Percentiles rank a stretch among this genome's conserved stretches.
Conservation (phyloP, 1,140 invertebrate genomes). For the Cataglyphis hispanica region DNA sequence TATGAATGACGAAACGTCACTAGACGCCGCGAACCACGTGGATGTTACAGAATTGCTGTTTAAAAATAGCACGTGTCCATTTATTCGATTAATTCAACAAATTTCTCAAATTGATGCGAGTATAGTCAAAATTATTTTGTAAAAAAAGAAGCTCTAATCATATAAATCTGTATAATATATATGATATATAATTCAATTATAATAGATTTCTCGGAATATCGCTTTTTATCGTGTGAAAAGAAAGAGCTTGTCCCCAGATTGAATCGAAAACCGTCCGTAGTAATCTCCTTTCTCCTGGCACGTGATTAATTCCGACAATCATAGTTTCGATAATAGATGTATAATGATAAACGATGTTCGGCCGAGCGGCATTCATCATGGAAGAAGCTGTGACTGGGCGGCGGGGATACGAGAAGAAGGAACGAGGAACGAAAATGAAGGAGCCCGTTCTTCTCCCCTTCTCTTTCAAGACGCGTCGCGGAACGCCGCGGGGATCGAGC, state of each 20-base stretch:
- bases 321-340: constrained; percentile 66
- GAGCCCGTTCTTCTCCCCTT: constrained; percentile 31
- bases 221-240: constrained; percentile 12
- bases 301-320: constrained; percentile 72
- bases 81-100: background rate
- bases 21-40: constrained; percentile 68
- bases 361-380: constrained; percentile 51
- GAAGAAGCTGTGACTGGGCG: constrained; percentile 12
- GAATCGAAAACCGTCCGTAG: constrained; percentile 33
- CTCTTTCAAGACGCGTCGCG: constrained; percentile 54
- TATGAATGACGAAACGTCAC: constrained; percentile 80
- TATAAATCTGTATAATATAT: background rate
- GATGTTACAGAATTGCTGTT: constrained; percentile 44
- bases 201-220: background rate
- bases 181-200: background rate
- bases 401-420: constrained; percentile 7
- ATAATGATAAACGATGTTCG: constrained; percentile 72
- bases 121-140: background rate
- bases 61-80: constrained; percentile 30
- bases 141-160: background rate
- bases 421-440: constrained; percentile 66
- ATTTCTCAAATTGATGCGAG: background rate
- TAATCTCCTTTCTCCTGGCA: constrained; percentile 62
- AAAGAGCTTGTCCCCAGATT: constrained; percentile 9
- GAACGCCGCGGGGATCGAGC: constrained; percentile 61